Evolutionary conservation across 1,140 invertebrate genomes (phyloP).

Genomic region (Trichonephila clavata): DNA sequence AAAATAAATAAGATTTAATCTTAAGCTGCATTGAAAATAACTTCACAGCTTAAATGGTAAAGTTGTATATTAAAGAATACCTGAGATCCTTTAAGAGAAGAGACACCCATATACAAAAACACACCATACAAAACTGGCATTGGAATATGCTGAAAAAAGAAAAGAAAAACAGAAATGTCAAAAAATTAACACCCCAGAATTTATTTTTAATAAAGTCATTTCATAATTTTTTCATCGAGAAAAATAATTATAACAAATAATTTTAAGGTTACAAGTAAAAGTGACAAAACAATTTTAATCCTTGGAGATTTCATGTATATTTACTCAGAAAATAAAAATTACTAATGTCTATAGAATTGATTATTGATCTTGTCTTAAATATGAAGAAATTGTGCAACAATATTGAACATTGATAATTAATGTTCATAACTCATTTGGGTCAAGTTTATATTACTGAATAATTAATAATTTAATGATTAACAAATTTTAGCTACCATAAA

Average conservation of each 20-base stretch:
- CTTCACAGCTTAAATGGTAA: background rate
- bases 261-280: too few relatives aligned
- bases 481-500: too few relatives aligned
- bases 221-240: background rate
- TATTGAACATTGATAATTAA: background rate
- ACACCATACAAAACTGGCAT: constrained; percentile 96
- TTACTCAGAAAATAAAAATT: too few relatives aligned
- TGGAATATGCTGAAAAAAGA: constrained; percentile 87
- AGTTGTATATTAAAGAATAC: constrained; percentile 77
- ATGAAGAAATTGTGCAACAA: background rate
- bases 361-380: background rate
- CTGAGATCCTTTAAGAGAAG: constrained; percentile 94
- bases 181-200: background rate
- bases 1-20: too few relatives aligned
- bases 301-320: too few relatives aligned
- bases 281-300: too few relatives aligned
- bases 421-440: background rate
- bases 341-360: too few relatives aligned
- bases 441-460: background rate
- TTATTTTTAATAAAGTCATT: background rate
- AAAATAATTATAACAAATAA: too few relatives aligned
- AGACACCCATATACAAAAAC: constrained; percentile 99
- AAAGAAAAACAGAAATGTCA: background rate
- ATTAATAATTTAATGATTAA: too few relatives aligned
- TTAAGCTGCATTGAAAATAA: background rate